These are phyloP conservation scores for Rugalucina vietnamica DNA, from an alignment of 2,888 invertebrate species.

Conservation along the genomic window DNA sequence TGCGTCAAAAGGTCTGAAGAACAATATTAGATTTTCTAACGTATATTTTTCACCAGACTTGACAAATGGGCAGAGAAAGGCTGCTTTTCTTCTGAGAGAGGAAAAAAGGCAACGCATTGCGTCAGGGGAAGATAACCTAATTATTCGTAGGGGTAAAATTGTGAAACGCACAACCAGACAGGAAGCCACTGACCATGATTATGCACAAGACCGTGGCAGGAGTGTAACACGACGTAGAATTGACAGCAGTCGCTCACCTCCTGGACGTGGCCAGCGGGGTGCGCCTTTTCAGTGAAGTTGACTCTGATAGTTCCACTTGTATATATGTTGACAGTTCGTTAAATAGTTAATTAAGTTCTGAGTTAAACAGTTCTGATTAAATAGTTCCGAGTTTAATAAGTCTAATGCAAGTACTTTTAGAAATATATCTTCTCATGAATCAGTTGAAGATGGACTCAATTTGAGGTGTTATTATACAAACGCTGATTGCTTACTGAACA, in stretches of 20 bases:
- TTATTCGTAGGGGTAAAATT: slow-evolving; percentile 17
- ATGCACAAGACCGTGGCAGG: not conserved
- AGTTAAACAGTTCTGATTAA: slow-evolving; percentile 14
- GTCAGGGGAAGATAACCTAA: slow-evolving; percentile 8
- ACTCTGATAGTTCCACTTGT: slow-evolving; percentile 3
- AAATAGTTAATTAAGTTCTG: not conserved
- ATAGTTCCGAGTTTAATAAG: not conserved
- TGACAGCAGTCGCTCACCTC: not conserved
- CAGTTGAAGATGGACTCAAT: not conserved
- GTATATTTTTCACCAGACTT: slow-evolving; percentile 19
- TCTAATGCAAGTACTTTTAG: not conserved
- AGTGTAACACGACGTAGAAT: not conserved
- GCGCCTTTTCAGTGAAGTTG: not conserved
- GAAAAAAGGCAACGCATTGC: not conserved
- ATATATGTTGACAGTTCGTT: slow-evolving; percentile 18
- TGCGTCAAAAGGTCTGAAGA: not conserved
- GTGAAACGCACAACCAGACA: not conserved
- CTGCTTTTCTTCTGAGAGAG: slow-evolving; percentile 20
- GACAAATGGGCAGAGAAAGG: slow-evolving; percentile 10
- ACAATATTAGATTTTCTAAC: slow-evolving; percentile 3
- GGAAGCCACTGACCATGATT: not conserved
- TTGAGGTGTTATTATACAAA: slow-evolving; percentile 9
- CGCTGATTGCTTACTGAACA: slow-evolving; percentile 25
- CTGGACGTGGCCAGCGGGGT: not conserved
- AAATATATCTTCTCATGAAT: not conserved